Evolutionary conservation across 1,140 invertebrate genomes (phyloP).

Genomic region (Magallana angulata): DNA sequence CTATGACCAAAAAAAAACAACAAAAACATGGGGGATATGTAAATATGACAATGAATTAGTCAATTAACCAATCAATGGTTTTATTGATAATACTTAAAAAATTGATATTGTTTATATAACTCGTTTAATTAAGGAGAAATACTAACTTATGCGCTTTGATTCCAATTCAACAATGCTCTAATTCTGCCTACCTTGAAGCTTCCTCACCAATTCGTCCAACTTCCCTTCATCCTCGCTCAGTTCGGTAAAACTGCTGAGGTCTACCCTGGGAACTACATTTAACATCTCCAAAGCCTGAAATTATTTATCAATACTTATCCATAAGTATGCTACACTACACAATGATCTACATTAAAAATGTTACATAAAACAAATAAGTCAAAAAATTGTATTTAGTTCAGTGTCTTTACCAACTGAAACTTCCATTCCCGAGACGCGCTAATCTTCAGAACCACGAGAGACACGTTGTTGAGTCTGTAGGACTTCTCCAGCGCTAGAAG

Average conservation of each 20-base stretch:
- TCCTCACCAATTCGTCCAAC: not conserved
- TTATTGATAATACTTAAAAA: not conserved
- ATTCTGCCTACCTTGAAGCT: not conserved
- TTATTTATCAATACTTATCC: too few species aligned
- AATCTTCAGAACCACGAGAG: not conserved
- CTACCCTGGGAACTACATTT: not conserved
- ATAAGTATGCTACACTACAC: too few species aligned
- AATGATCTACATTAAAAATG: too few species aligned
- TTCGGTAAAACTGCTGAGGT: not conserved
- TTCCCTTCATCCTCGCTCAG: not conserved
- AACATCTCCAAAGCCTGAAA: not conserved
- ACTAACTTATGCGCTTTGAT: not conserved
- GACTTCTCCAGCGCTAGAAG: slow-evolving; percentile 44
- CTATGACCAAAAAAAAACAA: not conserved
- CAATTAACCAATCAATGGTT: not conserved
- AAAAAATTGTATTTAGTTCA: too few species aligned
- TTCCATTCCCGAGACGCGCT: not conserved
- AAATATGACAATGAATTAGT: too few species aligned
- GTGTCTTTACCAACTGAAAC: not conserved
- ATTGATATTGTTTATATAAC: not conserved
- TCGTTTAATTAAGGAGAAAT: not conserved
- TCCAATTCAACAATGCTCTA: not conserved
- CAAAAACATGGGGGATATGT: too few species aligned
- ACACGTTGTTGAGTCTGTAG: slow-evolving; percentile 15
- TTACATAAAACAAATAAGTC: too few species aligned